Percentiles rank a stretch among this genome's conserved stretches.
These are phyloP conservation scores for Dichetophora obliterata DNA, from an alignment of 2,888 invertebrate genomes.

Conservation along the genomic window DNA sequence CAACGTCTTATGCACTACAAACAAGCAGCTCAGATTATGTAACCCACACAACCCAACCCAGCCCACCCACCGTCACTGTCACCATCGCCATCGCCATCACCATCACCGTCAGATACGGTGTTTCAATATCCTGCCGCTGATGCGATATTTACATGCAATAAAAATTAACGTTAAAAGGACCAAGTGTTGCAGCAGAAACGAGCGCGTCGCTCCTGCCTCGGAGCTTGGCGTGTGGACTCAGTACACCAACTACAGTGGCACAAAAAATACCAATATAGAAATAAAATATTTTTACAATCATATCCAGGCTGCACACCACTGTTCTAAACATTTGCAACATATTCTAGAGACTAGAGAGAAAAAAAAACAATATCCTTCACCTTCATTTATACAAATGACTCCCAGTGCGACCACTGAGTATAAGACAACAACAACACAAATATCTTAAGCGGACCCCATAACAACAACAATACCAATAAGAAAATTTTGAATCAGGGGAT, in stretches of 20 bases:
- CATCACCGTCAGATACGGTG: conserved; percentile 1
- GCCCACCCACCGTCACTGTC: neutral
- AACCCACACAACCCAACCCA: no score
- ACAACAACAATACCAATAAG: conserved; percentile 27
- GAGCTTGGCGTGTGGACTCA: neutral
- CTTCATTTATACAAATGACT: conserved; percentile 66
- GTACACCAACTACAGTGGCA: no score
- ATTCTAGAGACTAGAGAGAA: conserved; percentile 47
- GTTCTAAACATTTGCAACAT: conserved; percentile 38
- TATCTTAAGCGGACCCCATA: conserved; percentile 24
- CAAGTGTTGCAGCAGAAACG: conserved; percentile 48
- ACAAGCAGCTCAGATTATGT: no score
- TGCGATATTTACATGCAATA: conserved; percentile 63
- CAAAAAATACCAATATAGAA: no score
- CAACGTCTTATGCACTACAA: neutral
- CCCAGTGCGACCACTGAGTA: conserved; percentile 58
- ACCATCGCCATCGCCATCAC: neutral
- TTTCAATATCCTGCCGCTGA: conserved; percentile 41
- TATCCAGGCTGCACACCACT: conserved; percentile 4
- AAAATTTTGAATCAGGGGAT: conserved; percentile 55
- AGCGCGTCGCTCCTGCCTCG: neutral
- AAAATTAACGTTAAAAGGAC: conserved; percentile 61
- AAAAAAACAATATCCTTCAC: conserved; percentile 63
- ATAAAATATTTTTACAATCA: neutral
- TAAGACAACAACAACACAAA: conserved; percentile 34